Conservation (phyloP, 2,797 vertebrate species). For the Molossus alvarezi region DNA sequence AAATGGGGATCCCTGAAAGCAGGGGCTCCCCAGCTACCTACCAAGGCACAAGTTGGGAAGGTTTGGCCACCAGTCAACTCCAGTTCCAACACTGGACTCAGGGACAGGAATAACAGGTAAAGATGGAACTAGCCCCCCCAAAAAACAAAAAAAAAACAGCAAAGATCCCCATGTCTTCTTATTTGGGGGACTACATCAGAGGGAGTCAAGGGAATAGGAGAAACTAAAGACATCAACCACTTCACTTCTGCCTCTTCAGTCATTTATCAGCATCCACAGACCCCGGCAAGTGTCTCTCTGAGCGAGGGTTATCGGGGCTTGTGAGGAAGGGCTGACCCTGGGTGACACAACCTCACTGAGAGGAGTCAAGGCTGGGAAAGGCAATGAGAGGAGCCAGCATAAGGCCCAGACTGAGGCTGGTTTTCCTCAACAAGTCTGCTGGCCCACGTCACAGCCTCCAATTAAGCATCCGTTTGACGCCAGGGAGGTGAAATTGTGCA, state of each 20-base stretch:
- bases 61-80: neutral
- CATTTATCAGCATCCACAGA: slow-evolving; percentile 70
- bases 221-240: neutral
- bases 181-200: neutral
- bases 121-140: neutral
- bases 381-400: neutral
- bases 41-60: neutral
- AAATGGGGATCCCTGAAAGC: neutral
- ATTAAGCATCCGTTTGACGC: slow-evolving; percentile 81
- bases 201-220: neutral
- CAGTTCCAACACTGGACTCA: neutral
- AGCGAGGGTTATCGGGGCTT: neutral
- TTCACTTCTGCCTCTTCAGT: neutral
- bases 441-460: slow-evolving; percentile 73
- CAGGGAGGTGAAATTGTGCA: slow-evolving; percentile 79
- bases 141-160: neutral
- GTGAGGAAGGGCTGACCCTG: neutral
- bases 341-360: neutral
- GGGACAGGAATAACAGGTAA: slow-evolving; percentile 22
- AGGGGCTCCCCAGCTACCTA: neutral
- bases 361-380: neutral
- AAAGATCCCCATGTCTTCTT: slow-evolving; percentile 27
- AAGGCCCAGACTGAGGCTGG: slow-evolving; percentile 57
- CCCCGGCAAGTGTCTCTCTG: neutral
- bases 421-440: slow-evolving; percentile 75